These are phyloP conservation scores for Chaenocephalus aceratus DNA, from an alignment of 2,113 vertebrate species.

Conservation along the genomic window DNA sequence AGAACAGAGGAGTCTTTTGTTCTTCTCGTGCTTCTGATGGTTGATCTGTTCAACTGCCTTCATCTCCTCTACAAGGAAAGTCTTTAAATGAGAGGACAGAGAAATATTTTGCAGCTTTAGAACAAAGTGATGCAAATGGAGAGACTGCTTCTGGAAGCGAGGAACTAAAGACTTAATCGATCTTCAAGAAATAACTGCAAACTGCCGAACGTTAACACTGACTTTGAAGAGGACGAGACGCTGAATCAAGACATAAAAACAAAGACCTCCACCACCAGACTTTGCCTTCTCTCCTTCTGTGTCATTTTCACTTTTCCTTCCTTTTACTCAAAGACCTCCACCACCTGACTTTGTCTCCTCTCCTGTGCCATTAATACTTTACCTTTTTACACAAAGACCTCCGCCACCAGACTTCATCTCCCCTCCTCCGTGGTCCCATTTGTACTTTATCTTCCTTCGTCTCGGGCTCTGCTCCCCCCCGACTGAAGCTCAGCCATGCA, in stretches of 20 bases:
- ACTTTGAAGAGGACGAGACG: slow-evolving; percentile 1
- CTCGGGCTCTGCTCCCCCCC: slow-evolving; percentile 3
- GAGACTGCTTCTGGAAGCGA: slow-evolving; percentile 26
- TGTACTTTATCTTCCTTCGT: background rate
- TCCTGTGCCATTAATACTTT: background rate
- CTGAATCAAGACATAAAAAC: slow-evolving; percentile 11
- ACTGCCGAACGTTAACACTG: background rate
- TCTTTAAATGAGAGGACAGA: slow-evolving; percentile 40
- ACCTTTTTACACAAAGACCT: background rate
- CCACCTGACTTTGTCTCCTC: background rate
- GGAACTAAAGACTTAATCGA: slow-evolving; percentile 32
- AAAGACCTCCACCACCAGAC: background rate
- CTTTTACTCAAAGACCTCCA: slow-evolving; percentile 1
- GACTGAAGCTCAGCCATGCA: slow-evolving; percentile 87
- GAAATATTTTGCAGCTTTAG: slow-evolving; percentile 23
- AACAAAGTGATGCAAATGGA: slow-evolving; percentile 53
- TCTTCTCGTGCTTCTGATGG: slow-evolving; percentile 54
- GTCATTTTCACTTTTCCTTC: too few species aligned
- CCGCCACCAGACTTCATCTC: too few species aligned
- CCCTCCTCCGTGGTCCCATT: slow-evolving; percentile 7
- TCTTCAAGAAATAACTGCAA: slow-evolving; percentile 9
- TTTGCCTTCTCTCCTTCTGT: too few species aligned
- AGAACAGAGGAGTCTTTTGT: slow-evolving; percentile 58
- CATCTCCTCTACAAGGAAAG: slow-evolving; percentile 23
- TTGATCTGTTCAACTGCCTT: slow-evolving; percentile 34